phyloP scores from a whole-genome alignment of 2,797 vertebrate genomes.

The Nyctibius grandis region DNA sequence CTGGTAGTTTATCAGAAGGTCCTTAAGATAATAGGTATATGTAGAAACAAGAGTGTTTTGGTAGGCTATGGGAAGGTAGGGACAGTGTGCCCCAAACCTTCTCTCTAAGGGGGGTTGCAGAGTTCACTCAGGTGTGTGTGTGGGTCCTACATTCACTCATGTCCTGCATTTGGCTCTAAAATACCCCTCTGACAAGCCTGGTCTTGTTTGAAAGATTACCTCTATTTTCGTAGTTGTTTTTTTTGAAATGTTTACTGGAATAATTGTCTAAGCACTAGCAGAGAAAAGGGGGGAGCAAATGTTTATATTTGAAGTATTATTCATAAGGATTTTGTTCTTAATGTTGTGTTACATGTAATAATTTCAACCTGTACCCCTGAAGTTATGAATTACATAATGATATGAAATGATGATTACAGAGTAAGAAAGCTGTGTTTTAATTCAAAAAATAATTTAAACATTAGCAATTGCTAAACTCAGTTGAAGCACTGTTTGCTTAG shows the following conservation, averaged over 20 bases:
- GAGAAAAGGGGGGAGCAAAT: neutral
- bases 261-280: neutral
- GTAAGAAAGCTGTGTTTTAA: neutral
- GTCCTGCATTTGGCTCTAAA: neutral
- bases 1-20: neutral
- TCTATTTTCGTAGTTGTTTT: neutral
- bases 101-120: neutral
- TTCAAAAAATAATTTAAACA: neutral
- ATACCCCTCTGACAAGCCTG: neutral
- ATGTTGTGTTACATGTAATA: neutral
- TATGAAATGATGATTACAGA: neutral
- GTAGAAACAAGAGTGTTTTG: neutral
- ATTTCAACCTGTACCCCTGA: neutral
- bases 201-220: neutral
- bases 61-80: neutral
- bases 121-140: neutral
- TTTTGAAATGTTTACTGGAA: neutral
- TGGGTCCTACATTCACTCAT: neutral
- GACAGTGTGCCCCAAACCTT: neutral
- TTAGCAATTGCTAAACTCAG: neutral
- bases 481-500: neutral
- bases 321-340: neutral
- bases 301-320: neutral
- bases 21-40: neutral
- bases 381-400: neutral